These are phyloP conservation scores for Siderastrea siderea DNA, from an alignment of 92 coral and sea anemone species.

Conservation along the genomic window DNA sequence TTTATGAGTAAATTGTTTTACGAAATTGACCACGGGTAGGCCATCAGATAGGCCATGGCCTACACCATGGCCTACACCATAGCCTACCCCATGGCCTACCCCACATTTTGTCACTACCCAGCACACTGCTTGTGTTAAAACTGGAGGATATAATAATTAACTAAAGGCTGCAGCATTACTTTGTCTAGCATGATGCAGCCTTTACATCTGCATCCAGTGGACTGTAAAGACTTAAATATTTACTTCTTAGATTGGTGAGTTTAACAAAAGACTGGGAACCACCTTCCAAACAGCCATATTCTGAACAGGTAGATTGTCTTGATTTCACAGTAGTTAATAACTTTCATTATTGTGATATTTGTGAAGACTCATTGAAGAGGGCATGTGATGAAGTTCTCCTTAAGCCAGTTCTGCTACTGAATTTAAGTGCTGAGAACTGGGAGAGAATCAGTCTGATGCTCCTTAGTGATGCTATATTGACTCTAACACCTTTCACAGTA, in stretches of 20 bases:
- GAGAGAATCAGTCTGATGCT: conserved; percentile 67
- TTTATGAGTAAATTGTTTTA: too few species aligned
- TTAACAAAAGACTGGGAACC: conserved; percentile 90
- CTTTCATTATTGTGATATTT: too few species aligned
- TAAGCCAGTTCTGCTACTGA: conserved; percentile 97
- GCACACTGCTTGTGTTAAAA: too few species aligned
- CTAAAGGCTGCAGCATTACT: too few species aligned
- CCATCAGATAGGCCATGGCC: too few species aligned
- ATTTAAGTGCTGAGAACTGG: conserved; percentile 74
- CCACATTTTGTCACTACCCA: too few species aligned
- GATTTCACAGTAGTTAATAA: too few species aligned
- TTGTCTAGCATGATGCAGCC: background rate
- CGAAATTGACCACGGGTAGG: too few species aligned
- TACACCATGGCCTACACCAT: too few species aligned
- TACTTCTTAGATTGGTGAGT: conserved; percentile 67
- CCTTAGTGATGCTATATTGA: background rate
- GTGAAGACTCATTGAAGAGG: background rate
- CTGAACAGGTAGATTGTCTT: conserved; percentile 74
- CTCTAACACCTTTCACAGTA: background rate
- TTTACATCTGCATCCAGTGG: background rate
- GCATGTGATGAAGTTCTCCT: conserved; percentile 90
- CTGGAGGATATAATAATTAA: too few species aligned
- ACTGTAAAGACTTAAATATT: background rate
- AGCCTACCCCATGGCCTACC: too few species aligned
- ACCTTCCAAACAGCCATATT: conserved; percentile 85